Evolutionary conservation across 2,888 invertebrate species (phyloP).

Genomic region (Leucoptera coffeella): DNA sequence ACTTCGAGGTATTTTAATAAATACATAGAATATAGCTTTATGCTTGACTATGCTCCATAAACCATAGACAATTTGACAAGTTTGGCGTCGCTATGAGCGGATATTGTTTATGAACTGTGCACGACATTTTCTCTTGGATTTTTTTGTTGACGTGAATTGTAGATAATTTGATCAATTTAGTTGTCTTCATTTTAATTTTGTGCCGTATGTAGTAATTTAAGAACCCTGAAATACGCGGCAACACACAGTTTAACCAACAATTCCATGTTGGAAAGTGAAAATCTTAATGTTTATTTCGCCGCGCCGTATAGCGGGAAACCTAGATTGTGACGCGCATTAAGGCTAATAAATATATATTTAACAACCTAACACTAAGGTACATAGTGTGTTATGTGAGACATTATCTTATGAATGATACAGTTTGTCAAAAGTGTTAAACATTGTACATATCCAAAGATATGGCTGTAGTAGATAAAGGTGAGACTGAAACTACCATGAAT

Average conservation of each 20-base stretch:
- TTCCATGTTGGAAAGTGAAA: constrained; percentile 11
- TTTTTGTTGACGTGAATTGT: constrained; percentile 8
- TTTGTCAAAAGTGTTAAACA: constrained; percentile 22
- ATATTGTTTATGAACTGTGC: constrained; percentile 44
- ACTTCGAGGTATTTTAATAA: no score
- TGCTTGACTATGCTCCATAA: no score
- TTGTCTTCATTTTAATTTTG: constrained; percentile 7
- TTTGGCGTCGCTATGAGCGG: constrained; percentile 30
- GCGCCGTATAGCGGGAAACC: constrained; percentile 45
- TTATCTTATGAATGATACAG: constrained; percentile 27
- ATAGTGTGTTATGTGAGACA: constrained; percentile 35
- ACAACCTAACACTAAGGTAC: constrained; percentile 23
- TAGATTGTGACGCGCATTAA: constrained; percentile 39
- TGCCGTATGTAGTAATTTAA: constrained; percentile 3
- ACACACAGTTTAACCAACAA: constrained; percentile 8
- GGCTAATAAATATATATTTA: constrained; percentile 24
- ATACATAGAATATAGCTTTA: no score
- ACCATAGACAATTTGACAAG: constrained; percentile 10
- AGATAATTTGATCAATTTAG: constrained; percentile 5
- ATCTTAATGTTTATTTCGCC: constrained; percentile 14
- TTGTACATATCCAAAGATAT: constrained; percentile 49
- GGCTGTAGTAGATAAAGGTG: constrained; percentile 40
- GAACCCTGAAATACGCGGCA: constrained; percentile 6
- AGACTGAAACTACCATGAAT: constrained; percentile 21
- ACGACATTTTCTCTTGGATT: constrained; percentile 37